Conservation (phyloP, 2,888 invertebrate genomes). For the Eustalomyia histrio region DNA sequence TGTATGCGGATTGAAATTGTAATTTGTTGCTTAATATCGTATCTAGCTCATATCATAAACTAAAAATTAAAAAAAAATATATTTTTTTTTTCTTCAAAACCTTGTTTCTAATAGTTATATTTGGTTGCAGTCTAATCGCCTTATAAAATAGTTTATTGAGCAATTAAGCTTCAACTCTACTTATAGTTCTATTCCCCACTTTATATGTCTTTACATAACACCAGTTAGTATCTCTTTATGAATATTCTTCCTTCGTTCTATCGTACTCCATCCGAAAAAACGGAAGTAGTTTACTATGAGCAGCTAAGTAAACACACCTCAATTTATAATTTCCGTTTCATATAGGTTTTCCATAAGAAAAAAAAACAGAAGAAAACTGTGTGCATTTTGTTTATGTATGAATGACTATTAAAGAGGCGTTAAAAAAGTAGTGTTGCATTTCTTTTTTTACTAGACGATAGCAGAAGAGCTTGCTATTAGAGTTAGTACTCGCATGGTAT, state of each 20-base stretch:
- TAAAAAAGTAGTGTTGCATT: slow-evolving; percentile 2
- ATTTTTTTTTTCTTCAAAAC: no score
- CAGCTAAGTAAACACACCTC: slow-evolving; percentile 63
- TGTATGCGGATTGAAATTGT: no score
- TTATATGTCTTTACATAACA: not conserved
- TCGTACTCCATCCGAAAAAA: slow-evolving; percentile 7
- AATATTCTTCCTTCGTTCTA: not conserved
- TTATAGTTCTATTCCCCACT: not conserved
- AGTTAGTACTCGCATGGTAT: not conserved
- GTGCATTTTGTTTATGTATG: not conserved
- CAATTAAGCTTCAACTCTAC: slow-evolving; percentile 52
- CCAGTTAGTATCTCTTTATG: not conserved
- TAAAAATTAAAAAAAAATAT: no score
- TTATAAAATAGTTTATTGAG: slow-evolving; percentile 48
- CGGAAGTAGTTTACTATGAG: slow-evolving; percentile 61
- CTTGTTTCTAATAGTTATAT: no score
- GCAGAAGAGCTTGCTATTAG: not conserved
- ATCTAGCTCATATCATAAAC: no score
- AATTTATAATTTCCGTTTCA: slow-evolving; percentile 64
- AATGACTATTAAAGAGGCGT: slow-evolving; percentile 2
- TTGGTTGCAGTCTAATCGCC: not conserved
- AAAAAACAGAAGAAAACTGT: slow-evolving; percentile 1
- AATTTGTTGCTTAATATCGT: no score
- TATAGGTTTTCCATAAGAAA: slow-evolving; percentile 55
- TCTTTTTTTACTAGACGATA: not conserved